These are phyloP conservation scores for Adelphocoris suturalis DNA, from an alignment of 2,888 invertebrate genomes.

Conservation along the genomic window DNA sequence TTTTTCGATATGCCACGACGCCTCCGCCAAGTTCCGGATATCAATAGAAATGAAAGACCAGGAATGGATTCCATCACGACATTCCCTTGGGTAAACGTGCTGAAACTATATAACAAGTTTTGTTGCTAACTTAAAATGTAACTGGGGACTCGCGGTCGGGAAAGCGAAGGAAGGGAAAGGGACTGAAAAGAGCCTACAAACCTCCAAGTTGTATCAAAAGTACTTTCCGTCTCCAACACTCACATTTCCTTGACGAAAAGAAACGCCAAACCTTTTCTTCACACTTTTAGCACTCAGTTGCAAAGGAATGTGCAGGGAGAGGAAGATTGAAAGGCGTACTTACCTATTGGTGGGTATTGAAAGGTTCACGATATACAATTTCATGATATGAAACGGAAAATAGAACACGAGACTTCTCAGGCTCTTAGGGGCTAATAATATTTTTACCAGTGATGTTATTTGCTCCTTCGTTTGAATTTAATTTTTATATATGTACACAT, in stretches of 20 bases:
- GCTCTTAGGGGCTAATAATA: too few species aligned
- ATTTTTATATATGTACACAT: too few species aligned
- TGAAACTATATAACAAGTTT: conserved; percentile 60
- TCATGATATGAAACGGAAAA: too few species aligned
- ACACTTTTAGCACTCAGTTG: neutral
- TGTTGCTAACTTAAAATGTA: conserved; percentile 58
- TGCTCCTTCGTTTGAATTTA: too few species aligned
- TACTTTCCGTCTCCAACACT: conserved; percentile 33
- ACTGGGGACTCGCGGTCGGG: neutral
- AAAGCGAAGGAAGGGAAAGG: neutral
- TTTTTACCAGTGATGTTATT: too few species aligned
- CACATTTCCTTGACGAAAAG: neutral
- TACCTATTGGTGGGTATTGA: too few species aligned
- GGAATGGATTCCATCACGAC: conserved; percentile 58
- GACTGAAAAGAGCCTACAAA: conserved; percentile 7
- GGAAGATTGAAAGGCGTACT: neutral
- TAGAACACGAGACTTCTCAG: too few species aligned
- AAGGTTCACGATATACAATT: too few species aligned
- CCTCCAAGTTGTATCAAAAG: conserved; percentile 41
- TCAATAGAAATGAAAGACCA: conserved; percentile 48
- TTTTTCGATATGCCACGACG: conserved; percentile 3
- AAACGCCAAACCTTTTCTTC: neutral
- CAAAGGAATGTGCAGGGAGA: neutral
- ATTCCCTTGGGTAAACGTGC: conserved; percentile 44
- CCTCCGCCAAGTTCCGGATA: conserved; percentile 11